These are phyloP conservation scores for Sitta carolinensis DNA, from an alignment of 2,797 vertebrate species.

Conservation along the genomic window DNA sequence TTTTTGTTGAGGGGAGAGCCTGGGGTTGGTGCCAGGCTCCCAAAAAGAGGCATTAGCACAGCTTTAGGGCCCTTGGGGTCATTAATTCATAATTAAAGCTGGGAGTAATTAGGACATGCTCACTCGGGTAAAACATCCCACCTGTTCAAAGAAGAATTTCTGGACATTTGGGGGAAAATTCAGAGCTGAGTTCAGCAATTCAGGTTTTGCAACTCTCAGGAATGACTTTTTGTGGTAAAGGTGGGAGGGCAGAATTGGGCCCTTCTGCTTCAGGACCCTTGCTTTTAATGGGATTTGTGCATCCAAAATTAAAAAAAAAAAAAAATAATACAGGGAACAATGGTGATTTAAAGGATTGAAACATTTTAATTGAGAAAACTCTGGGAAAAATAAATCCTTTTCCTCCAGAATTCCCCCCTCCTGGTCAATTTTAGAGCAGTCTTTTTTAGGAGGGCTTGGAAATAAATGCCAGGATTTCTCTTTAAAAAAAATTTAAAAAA, in stretches of 20 bases:
- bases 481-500: not conserved
- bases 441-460: not conserved
- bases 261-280: not conserved
- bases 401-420: not conserved
- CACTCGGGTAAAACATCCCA: not conserved
- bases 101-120: not conserved
- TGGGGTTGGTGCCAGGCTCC: not conserved
- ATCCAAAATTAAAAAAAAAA: no score
- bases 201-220: not conserved
- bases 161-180: not conserved
- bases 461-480: not conserved
- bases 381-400: not conserved
- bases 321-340: not conserved
- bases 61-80: not conserved
- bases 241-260: not conserved
- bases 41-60: accelerated
- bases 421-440: not conserved
- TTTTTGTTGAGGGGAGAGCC: not conserved
- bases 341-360: not conserved
- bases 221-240: accelerated
- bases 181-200: not conserved
- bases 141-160: not conserved
- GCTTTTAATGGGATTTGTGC: not conserved
- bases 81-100: not conserved
- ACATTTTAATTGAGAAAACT: not conserved